These are phyloP conservation scores for Danaus melanippus DNA, from an alignment of 1,140 invertebrate species.

Conservation along the genomic window DNA sequence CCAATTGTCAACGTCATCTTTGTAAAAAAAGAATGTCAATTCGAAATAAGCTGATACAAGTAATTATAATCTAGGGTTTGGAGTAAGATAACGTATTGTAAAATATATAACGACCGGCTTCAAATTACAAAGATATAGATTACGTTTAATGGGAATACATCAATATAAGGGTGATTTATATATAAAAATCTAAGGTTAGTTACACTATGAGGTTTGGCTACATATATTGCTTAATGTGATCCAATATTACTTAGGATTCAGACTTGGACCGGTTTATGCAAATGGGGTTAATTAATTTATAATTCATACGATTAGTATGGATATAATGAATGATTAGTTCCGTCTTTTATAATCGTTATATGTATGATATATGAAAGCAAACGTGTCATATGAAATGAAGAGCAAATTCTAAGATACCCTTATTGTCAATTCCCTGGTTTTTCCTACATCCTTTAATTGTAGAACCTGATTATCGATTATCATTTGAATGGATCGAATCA, in stretches of 20 bases:
- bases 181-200: conserved; percentile 63
- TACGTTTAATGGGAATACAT: too few relatives aligned
- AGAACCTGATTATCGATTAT: background rate
- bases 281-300: conserved; percentile 3
- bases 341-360: background rate
- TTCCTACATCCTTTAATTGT: conserved; percentile 10
- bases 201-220: conserved; percentile 58
- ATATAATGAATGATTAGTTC: conserved; percentile 1
- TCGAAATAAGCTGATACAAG: too few relatives aligned
- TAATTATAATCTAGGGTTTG: too few relatives aligned
- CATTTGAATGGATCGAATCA: conserved; percentile 1
- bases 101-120: too few relatives aligned
- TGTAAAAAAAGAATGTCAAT: too few relatives aligned
- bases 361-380: background rate
- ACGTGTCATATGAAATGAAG: background rate
- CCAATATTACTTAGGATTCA: conserved; percentile 42
- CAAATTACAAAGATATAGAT: too few relatives aligned
- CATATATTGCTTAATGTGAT: conserved; percentile 66
- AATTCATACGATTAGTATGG: background rate
- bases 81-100: too few relatives aligned
- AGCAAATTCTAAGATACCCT: conserved; percentile 20
- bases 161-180: conserved; percentile 3
- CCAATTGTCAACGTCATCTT: too few relatives aligned
- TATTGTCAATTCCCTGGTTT: conserved; percentile 49
- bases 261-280: conserved; percentile 35